phyloP scores from a whole-genome alignment of 2,113 vertebrate species.

The Seriola quinqueradiata region DNA sequence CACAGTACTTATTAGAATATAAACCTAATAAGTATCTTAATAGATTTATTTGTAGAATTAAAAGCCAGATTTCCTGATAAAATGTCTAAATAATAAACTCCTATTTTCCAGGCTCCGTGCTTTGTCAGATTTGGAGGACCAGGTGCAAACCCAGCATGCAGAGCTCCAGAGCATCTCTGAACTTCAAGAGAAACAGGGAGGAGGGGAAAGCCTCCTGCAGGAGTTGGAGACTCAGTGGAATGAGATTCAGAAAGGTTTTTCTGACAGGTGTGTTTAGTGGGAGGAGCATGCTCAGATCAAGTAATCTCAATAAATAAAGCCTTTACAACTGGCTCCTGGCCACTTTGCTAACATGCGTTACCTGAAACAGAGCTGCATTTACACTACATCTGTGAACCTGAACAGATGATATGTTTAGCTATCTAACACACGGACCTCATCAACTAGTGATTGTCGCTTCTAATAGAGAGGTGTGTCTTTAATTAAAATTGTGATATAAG shows the following conservation, averaged over 20 bases:
- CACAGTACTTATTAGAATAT: no score
- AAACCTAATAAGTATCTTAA: no score
- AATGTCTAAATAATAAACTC: not conserved
- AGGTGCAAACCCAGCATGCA: slow-evolving; percentile 82
- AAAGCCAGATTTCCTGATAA: not conserved
- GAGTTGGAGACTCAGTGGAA: slow-evolving; percentile 87
- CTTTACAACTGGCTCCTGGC: not conserved
- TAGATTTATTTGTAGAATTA: no score
- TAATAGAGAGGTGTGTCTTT: no score
- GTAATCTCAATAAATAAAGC: not conserved
- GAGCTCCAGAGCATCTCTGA: slow-evolving; percentile 86
- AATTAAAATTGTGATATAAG: no score
- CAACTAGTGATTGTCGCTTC: no score
- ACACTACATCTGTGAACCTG: not conserved
- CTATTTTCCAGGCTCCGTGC: slow-evolving; percentile 85
- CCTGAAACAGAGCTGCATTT: not conserved
- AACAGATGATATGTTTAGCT: no score
- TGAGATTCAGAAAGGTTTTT: slow-evolving; percentile 83
- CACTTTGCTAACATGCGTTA: not conserved
- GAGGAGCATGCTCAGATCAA: not conserved
- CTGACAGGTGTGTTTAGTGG: slow-evolving; percentile 83
- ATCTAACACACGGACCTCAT: no score
- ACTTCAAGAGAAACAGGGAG: slow-evolving; percentile 75
- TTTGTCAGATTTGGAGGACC: slow-evolving; percentile 87
- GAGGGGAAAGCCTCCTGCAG: slow-evolving; percentile 75